phyloP scores from a whole-genome alignment of 2,888 invertebrate genomes.

The Exocentrus adspersus region DNA sequence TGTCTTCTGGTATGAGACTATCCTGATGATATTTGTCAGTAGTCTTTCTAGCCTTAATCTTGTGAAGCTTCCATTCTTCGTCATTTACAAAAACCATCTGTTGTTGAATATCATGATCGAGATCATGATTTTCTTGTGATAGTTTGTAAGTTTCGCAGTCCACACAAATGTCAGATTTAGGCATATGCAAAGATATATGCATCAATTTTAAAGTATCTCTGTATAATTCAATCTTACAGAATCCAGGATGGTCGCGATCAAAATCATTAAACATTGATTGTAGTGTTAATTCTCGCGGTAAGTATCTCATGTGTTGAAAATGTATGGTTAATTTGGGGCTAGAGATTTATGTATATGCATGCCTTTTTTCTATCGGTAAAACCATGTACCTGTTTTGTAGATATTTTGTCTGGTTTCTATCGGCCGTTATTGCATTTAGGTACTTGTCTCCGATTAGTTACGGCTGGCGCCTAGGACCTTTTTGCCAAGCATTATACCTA shows the following conservation, averaged over 20 bases:
- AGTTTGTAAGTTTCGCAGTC: background rate
- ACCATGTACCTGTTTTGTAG: too few species aligned
- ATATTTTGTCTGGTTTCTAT: too few species aligned
- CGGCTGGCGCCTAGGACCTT: too few species aligned
- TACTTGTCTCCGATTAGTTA: too few species aligned
- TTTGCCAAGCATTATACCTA: too few species aligned
- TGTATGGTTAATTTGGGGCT: too few species aligned
- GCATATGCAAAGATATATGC: constrained; percentile 1
- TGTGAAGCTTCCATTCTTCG: background rate
- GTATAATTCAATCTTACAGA: background rate
- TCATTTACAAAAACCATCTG: background rate
- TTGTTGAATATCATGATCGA: background rate
- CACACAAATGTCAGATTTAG: background rate
- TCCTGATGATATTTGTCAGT: background rate
- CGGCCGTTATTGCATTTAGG: too few species aligned
- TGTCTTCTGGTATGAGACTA: background rate
- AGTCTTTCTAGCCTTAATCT: background rate
- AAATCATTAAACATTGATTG: constrained; percentile 1
- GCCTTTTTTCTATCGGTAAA: too few species aligned
- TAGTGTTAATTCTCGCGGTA: background rate
- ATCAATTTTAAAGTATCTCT: constrained; percentile 1
- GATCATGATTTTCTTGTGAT: background rate
- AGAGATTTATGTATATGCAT: too few species aligned
- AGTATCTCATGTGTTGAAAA: too few species aligned
- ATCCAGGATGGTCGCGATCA: background rate